A percentile compares a stretch with the other conserved stretches of the same genome.
phyloP scores from a whole-genome alignment of 2,797 vertebrate species.

The Coluber constrictor region DNA sequence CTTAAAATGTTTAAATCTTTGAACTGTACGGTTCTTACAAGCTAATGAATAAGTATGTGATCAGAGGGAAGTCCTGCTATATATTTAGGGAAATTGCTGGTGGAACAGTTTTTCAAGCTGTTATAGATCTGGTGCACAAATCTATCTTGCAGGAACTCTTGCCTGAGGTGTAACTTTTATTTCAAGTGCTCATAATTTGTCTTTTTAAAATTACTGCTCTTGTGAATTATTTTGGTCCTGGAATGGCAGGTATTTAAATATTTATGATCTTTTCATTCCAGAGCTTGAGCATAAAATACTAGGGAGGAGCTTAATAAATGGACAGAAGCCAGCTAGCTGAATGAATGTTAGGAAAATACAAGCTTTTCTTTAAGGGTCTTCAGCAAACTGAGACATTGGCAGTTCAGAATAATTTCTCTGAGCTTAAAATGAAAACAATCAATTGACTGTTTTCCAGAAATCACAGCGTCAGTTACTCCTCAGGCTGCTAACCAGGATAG shows the following conservation, averaged over 20 bases:
- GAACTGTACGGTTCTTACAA: not conserved
- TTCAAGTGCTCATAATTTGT: conserved; percentile 32
- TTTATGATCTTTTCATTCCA: conserved; percentile 55
- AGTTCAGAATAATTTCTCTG: conserved; percentile 30
- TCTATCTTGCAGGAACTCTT: not conserved
- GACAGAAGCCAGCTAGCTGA: conserved; percentile 45
- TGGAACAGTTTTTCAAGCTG: not conserved
- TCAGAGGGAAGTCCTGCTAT: not conserved
- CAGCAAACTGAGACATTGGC: conserved; percentile 34
- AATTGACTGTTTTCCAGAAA: conserved; percentile 34
- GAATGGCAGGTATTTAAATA: conserved; percentile 58
- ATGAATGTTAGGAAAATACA: conserved; percentile 48
- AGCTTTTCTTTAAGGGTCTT: conserved; percentile 54
- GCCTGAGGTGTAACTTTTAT: not conserved
- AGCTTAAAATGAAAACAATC: conserved; percentile 42
- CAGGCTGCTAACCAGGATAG: conserved; percentile 32
- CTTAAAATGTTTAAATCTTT: not conserved
- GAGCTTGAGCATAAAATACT: conserved; percentile 43
- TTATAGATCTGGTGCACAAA: not conserved
- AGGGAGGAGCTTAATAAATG: conserved; percentile 59
- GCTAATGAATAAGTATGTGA: not conserved
- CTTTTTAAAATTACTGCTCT: conserved; percentile 29
- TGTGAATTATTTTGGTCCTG: conserved; percentile 43
- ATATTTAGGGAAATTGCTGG: not conserved
- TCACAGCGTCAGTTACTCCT: conserved; percentile 43